phyloP scores from a whole-genome alignment of 1,140 invertebrate species.

The Diprion similis region DNA sequence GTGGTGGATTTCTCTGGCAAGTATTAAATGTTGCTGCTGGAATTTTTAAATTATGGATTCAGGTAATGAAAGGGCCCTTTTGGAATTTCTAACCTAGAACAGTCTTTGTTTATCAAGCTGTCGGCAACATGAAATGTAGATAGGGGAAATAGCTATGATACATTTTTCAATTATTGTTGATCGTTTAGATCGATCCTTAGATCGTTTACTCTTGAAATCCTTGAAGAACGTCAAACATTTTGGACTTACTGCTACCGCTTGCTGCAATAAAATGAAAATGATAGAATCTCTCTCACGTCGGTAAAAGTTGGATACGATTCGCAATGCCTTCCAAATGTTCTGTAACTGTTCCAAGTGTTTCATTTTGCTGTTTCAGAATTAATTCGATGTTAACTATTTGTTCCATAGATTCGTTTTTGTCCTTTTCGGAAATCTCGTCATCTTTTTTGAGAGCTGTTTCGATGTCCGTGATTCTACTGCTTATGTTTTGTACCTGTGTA shows the following conservation, averaged over 20 bases:
- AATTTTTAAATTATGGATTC: too few species aligned
- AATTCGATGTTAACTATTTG: constrained; percentile 28
- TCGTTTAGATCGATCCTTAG: too few species aligned
- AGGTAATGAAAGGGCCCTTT: too few species aligned
- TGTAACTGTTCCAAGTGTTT: constrained; percentile 39
- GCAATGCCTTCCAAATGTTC: constrained; percentile 47
- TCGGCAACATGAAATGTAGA: too few species aligned
- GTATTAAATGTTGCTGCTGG: too few species aligned
- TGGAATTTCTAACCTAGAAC: too few species aligned
- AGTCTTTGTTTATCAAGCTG: too few species aligned
- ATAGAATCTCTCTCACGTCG: constrained; percentile 38
- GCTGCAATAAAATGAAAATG: neutral
- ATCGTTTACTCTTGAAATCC: too few species aligned
- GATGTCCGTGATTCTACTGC: constrained; percentile 29
- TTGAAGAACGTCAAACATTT: too few species aligned
- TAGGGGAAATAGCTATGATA: neutral
- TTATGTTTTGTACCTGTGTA: constrained; percentile 33
- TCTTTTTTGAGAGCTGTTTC: constrained; percentile 33
- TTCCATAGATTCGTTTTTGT: constrained; percentile 24
- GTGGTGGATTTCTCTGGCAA: too few species aligned
- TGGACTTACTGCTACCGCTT: neutral
- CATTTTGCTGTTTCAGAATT: constrained; percentile 40
- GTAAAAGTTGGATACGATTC: constrained; percentile 44
- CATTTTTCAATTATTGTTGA: neutral
- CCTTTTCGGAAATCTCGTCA: constrained; percentile 21